phyloP scores from a whole-genome alignment of 2,888 invertebrate species.

The Odontocerum albicorne region DNA sequence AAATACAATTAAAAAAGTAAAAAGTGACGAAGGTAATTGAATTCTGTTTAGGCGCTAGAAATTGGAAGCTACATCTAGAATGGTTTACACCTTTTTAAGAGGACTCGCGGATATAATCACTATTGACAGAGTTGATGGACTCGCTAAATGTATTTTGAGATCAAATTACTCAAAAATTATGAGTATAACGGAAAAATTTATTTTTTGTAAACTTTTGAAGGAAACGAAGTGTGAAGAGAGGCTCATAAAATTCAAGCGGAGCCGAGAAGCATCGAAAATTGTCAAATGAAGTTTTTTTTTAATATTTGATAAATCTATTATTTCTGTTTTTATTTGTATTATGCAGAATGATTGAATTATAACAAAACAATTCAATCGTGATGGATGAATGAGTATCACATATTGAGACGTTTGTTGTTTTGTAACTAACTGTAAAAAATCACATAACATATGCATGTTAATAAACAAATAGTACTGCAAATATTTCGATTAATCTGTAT shows the following conservation, averaged over 20 bases:
- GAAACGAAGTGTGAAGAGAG: background rate
- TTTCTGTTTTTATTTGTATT: no score
- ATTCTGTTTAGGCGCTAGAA: conserved; percentile 21
- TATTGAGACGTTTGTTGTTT: no score
- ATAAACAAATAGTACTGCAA: no score
- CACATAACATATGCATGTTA: no score
- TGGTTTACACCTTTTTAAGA: conserved; percentile 9
- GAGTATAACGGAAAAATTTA: no score
- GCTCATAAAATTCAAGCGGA: background rate
- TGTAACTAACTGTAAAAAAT: no score
- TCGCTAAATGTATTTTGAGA: conserved; percentile 1
- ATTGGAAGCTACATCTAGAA: conserved; percentile 8
- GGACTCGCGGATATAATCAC: conserved; percentile 16
- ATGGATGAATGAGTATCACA: no score
- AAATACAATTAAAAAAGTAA: conserved; percentile 7
- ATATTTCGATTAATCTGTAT: no score
- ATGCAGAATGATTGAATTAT: no score
- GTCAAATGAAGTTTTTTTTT: conserved; percentile 7
- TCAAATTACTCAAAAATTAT: background rate
- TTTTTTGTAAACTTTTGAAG: no score
- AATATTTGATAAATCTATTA: no score
- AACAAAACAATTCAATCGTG: no score
- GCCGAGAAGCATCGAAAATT: conserved; percentile 6
- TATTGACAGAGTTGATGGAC: conserved; percentile 27
- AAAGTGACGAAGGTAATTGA: conserved; percentile 18